Percentiles rank a stretch among this genome's conserved stretches.
Conservation (phyloP, 1,140 invertebrate species). For the Drosophila sp. region DNA sequence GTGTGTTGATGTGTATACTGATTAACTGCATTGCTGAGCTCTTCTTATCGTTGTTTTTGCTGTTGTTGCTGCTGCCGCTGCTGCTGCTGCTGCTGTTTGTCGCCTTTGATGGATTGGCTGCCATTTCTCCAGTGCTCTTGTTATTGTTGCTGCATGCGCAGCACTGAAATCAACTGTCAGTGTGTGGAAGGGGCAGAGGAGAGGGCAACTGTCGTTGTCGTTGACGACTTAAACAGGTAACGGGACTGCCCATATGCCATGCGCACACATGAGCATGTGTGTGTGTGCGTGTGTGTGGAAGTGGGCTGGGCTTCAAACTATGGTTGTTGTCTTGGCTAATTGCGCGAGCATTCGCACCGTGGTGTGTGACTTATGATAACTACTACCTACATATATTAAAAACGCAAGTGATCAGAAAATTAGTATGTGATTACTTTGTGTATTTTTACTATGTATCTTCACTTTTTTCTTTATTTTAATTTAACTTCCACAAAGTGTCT, state of each 20-base stretch:
- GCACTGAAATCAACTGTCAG: slow-evolving; percentile 18
- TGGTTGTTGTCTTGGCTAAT: slow-evolving; percentile 62
- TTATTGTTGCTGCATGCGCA: slow-evolving; percentile 19
- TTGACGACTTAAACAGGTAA: slow-evolving; percentile 77
- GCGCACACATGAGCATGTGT: slow-evolving; percentile 44
- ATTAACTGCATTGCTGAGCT: slow-evolving; percentile 54
- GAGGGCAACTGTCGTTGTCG: slow-evolving; percentile 46
- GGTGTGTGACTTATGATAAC: slow-evolving; percentile 7
- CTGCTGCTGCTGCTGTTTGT: slow-evolving; percentile 30
- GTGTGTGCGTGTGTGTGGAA: slow-evolving; percentile 28
- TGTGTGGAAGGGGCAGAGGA: not conserved
- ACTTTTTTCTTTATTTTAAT: too few species aligned
- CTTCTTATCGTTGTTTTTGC: slow-evolving; percentile 30
- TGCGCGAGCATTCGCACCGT: slow-evolving; percentile 57
- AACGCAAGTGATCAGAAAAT: too few species aligned
- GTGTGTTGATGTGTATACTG: slow-evolving; percentile 39
- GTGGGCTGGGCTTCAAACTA: slow-evolving; percentile 77
- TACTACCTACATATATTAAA: too few species aligned
- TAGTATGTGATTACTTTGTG: too few species aligned
- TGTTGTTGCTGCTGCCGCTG: slow-evolving; percentile 29
- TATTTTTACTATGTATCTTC: too few species aligned
- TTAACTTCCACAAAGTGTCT: too few species aligned
- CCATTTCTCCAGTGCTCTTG: slow-evolving; percentile 21
- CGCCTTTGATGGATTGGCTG: slow-evolving; percentile 57
- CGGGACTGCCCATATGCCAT: slow-evolving; percentile 69